Evolutionary conservation across 2,113 vertebrate genomes (phyloP).

Genomic region (Nycticebus coucang): DNA sequence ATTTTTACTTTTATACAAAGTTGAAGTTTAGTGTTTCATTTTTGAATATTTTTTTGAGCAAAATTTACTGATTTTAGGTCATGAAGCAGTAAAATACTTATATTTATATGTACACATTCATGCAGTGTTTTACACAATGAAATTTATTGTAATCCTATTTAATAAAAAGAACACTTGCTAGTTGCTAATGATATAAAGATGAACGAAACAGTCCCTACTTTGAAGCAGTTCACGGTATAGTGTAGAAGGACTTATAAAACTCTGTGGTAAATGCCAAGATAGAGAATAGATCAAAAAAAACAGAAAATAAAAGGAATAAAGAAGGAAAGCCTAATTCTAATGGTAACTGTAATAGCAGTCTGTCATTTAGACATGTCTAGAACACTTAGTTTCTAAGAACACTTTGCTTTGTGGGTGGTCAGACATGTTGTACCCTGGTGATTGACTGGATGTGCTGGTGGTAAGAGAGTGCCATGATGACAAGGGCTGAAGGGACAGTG

Average conservation of each 20-base stretch:
- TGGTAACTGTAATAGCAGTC: background rate
- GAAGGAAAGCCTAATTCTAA: background rate
- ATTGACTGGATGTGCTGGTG: background rate
- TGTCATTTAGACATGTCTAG: background rate
- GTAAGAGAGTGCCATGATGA: too few relatives aligned
- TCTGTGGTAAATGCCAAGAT: background rate
- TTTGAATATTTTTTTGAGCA: conserved; percentile 53
- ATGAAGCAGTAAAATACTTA: background rate
- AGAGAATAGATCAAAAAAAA: background rate
- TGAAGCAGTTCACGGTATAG: background rate
- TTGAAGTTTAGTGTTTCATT: background rate
- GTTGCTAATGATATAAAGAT: background rate
- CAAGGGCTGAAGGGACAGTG: background rate
- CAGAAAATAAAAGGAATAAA: background rate
- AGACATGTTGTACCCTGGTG: background rate
- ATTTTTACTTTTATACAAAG: conserved; percentile 21
- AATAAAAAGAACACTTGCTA: conserved; percentile 8
- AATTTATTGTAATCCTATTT: background rate
- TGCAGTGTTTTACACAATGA: background rate
- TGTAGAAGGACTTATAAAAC: background rate
- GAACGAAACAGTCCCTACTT: background rate
- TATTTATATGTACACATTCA: background rate
- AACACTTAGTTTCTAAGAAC: background rate
- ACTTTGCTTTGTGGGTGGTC: background rate
- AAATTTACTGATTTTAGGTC: conserved; percentile 6